Evolutionary conservation across 2,888 invertebrate genomes (phyloP), one percentile per base, ranked within the genome.

Genomic region (Iphiclides podalirius): DNA sequence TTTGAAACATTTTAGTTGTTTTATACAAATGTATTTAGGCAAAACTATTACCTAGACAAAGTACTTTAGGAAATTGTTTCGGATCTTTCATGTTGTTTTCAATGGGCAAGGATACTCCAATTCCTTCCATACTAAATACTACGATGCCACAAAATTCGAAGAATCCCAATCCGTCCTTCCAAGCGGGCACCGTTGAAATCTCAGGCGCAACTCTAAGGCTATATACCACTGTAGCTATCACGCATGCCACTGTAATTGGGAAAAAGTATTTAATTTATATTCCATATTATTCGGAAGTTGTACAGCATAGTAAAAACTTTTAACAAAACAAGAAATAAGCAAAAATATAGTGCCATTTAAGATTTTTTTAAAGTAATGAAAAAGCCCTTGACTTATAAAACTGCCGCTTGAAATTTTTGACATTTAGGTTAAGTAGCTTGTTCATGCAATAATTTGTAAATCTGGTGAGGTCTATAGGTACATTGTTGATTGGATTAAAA

Each of bases 121-220:
- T 70, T 0, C 87, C 86, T 67, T 91, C 91, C 80, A 92, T 84
- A 42, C 91, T 91, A 59, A 91, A 92, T 9, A 91, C 85, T 1
- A 89, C 91, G 0, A 91, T 91, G 9, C 91, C 91, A 52, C 90
- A 90, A 64, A 91, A 91, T 66, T 86, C 84, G 50, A 86, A 85
- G 60, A 85, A 80, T 0, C 86, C 85, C 0, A 70, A 47, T 0
- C 64, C 62, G 7, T 71, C 63, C 36, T 82, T 84, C 78, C 81
- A 86, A 0, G 64, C 75, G 0, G 85, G 84, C 1, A 78, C 65
- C 1, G 64, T 58, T 0, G 67, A 62, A 12, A 85, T 61, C 0
- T 66, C 54, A 0, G 77, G 80, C 0, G 80, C 79, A 1, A 61
- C 57, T 0, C 54, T 56, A 6, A 78, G 52, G 4, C 79, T 72